phyloP scores from a whole-genome alignment of 2,888 invertebrate species.

The Cylindroiulus punctatus region DNA sequence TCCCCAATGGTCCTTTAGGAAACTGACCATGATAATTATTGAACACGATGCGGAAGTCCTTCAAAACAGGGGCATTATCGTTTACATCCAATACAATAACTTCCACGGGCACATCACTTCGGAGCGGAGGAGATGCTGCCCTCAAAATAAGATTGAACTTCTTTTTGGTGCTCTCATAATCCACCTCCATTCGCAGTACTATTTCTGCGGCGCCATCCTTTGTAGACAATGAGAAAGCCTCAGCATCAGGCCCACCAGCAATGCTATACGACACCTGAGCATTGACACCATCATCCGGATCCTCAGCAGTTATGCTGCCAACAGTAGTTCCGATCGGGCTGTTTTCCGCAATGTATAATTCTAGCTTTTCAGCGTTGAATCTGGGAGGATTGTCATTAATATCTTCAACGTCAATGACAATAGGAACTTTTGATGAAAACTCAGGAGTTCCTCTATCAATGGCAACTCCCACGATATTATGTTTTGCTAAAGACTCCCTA shows the following conservation, averaged over 20 bases:
- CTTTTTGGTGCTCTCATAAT: conserved; percentile 94
- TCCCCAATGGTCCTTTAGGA: conserved; percentile 89
- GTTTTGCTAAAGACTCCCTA: conserved; percentile 86
- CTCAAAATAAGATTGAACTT: conserved; percentile 87
- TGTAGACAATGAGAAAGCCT: conserved; percentile 61
- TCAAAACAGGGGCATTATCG: conserved; percentile 91
- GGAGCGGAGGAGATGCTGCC: conserved; percentile 88
- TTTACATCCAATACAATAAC: conserved; percentile 92
- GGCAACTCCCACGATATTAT: conserved; percentile 86
- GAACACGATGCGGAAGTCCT: conserved; percentile 90
- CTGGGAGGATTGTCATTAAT: conserved; percentile 91
- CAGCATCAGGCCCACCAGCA: conserved; percentile 76
- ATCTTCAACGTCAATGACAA: conserved; percentile 83
- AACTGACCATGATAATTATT: conserved; percentile 95
- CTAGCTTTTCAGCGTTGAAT: conserved; percentile 87
- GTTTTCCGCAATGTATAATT: conserved; percentile 91
- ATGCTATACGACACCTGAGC: conserved; percentile 94
- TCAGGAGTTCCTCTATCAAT: conserved; percentile 88
- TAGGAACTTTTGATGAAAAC: conserved; percentile 66
- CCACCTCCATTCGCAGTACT: conserved; percentile 88
- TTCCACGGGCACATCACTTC: conserved; percentile 88
- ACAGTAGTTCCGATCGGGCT: conserved; percentile 95
- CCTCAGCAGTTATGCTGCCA: conserved; percentile 87
- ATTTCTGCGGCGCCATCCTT: conserved; percentile 81
- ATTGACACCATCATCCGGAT: conserved; percentile 92